These are phyloP conservation scores for Spongia lamella DNA, from an alignment of 37 sponge, comb jelly and placozoan species.

Conservation along the genomic window DNA sequence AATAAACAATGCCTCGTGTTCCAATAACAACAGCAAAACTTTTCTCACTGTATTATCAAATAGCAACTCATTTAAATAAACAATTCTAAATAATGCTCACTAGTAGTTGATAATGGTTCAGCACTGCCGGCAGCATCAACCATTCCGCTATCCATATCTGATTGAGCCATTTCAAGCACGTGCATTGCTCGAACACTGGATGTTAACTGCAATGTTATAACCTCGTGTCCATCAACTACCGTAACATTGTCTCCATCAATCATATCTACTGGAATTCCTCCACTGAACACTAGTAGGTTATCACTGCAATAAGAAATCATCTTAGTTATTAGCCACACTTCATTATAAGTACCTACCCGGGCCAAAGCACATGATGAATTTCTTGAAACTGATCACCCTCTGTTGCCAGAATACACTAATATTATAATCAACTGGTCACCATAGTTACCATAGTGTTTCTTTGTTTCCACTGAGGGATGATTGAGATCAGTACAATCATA, in stretches of 20 bases:
- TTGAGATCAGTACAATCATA: constrained; percentile 26
- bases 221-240: constrained; percentile 38
- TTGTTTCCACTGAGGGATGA: neutral
- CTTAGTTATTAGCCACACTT: no score
- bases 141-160: constrained; percentile 80
- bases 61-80: neutral
- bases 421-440: no score
- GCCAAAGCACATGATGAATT: constrained; percentile 51
- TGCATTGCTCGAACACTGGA: constrained; percentile 67
- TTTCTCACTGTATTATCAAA: constrained; percentile 15
- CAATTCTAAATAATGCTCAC: neutral
- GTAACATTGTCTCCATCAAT: constrained; percentile 67
- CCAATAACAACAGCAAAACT: constrained; percentile 68
- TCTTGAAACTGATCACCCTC: constrained; percentile 42
- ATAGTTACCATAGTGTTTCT: constrained; percentile 40
- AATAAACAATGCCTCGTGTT: constrained; percentile 76
- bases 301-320: constrained; percentile 31
- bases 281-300: constrained; percentile 61
- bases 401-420: neutral
- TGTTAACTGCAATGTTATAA: constrained; percentile 60
- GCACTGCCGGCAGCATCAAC: constrained; percentile 40
- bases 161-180: constrained; percentile 55
- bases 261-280: constrained; percentile 55
- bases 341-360: constrained; percentile 49
- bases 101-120: neutral